Conservation (phyloP, 2,113 vertebrate genomes). For the Micronycteris hirsuta region DNA sequence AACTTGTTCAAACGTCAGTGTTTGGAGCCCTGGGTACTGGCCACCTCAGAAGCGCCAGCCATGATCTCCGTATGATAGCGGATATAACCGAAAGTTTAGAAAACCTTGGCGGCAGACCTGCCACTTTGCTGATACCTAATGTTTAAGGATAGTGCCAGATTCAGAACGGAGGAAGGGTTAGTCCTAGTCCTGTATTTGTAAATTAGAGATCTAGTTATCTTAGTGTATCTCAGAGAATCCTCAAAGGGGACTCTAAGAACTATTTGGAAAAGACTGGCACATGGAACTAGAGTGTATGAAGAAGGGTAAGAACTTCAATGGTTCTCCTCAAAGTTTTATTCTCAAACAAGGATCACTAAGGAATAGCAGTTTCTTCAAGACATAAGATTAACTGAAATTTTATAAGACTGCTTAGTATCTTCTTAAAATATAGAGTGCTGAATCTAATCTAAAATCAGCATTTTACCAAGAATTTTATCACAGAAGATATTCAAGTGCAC, state of each 20-base stretch:
- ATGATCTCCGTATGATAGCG: background rate
- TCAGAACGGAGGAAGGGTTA: background rate
- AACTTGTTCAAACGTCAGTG: rapidly evolving
- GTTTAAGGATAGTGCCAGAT: background rate
- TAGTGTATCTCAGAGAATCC: background rate
- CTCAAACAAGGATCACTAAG: background rate
- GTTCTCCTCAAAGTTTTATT: background rate
- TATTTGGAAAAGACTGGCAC: rapidly evolving
- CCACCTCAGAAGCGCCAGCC: background rate
- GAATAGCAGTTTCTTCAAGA: background rate
- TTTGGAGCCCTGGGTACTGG: background rate
- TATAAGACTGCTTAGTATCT: background rate
- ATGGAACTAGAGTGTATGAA: background rate
- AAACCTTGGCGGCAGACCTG: background rate
- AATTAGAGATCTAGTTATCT: background rate
- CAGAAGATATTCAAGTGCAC: background rate
- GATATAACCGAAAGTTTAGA: background rate
- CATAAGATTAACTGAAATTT: background rate
- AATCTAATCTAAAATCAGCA: background rate
- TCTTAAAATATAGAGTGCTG: background rate
- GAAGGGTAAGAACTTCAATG: background rate
- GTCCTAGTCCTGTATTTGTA: background rate
- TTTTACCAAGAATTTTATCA: background rate
- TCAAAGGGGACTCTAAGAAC: background rate
- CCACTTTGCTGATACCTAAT: background rate